Base-by-base conservation (phyloP, 2,113 vertebrate species). In the Callaeas wilsoni region DNA sequence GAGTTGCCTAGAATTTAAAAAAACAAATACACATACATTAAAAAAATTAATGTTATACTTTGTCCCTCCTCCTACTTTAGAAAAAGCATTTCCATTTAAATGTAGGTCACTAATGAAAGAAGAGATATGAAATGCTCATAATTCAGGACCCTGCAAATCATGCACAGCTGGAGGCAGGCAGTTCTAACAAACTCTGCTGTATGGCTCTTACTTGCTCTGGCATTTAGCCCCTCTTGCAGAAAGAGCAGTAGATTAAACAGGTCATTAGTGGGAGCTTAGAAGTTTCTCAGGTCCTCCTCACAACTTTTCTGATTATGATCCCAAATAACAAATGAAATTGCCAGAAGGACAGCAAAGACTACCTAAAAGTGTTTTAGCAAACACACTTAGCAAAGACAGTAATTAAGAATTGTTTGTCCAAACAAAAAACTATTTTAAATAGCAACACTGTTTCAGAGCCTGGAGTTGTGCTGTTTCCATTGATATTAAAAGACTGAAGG, bases 1-100 rank as follows among this genome's bases (percentile, higher is more conserved):
- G 99, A 99, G 96, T 99, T 99, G 62, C 99, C 99, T 99, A 68
- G 89, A 89, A 90, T 90, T 96, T 29, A 80, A 63, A 85, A 41
- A 88, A 69, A 52, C 37, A 57, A 70, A 71, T 50, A 59, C 9
- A 65, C 13, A 32, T 3, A 29, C n/a, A 32, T 78, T 33, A 55
- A 78, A 88, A n/a, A 75, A 80, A 26, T 8, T 52, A 26, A 32
- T 16, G 5, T 62, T 52, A 75, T 19, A 39, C 53, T 57, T 46
- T 26, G 60, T 60, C 47, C 37, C 16, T 56, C 63, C 33, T 62
- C 29, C n/a, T 47, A 44, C 39, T 82, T 75, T 27, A 75, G 80
- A 73, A 74, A 63, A 65, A 53, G 15, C 7, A 52, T 50, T 79
- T 91, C 27, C 22, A 37, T 55, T 91, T 65, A 70, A 88, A 70